These are phyloP conservation scores for Hydropotes inermis DNA, from an alignment of 2,113 vertebrate species.

Conservation along the genomic window DNA sequence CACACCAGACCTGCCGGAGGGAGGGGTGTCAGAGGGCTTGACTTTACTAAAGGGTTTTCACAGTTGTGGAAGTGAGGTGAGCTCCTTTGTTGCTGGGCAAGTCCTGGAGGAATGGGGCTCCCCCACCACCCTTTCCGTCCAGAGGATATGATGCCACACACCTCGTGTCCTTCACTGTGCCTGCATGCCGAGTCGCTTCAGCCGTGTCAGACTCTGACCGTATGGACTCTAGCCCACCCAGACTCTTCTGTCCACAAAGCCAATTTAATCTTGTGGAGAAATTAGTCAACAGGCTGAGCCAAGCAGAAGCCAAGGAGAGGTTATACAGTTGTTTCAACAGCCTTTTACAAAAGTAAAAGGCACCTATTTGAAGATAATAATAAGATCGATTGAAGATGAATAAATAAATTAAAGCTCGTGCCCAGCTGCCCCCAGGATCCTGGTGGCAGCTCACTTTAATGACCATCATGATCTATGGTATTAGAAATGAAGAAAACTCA, in stretches of 20 bases:
- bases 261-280: not conserved
- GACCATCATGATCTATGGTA: not conserved
- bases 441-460: not conserved
- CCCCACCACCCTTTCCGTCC: not conserved
- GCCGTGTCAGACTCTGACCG: not conserved
- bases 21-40: not conserved
- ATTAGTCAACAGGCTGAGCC: not conserved
- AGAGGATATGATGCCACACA: not conserved
- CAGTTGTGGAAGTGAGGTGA: accelerated
- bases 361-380: not conserved
- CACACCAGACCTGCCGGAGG: not conserved
- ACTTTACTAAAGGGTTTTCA: not conserved
- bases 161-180: not conserved
- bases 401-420: not conserved
- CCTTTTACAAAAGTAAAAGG: not conserved
- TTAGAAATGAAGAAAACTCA: not conserved
- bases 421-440: not conserved
- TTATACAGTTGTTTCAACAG: not conserved
- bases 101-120: too few relatives aligned
- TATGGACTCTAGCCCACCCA: not conserved
- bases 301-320: not conserved
- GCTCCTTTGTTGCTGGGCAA: not conserved
- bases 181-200: not conserved
- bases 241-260: not conserved
- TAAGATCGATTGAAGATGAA: not conserved